Conservation (phyloP, 2,113 vertebrate species). For the Cyphomyrus plagiostoma region DNA sequence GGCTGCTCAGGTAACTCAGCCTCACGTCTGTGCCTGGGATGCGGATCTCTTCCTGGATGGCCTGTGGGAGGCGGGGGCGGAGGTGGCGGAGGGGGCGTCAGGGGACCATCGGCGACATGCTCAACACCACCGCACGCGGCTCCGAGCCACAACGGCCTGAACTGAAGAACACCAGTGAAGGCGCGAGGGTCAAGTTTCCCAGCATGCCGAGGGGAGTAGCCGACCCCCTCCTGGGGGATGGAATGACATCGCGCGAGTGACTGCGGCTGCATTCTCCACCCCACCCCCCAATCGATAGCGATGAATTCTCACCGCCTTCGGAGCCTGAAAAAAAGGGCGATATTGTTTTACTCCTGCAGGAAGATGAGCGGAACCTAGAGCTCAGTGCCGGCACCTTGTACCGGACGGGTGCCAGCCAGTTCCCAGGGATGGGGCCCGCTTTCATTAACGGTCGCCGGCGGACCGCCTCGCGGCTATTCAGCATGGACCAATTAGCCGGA, state of each 20-base stretch:
- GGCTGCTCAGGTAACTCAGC: conserved; percentile 88
- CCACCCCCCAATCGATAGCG: background rate
- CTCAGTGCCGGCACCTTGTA: background rate
- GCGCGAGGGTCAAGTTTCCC: background rate
- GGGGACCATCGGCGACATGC: background rate
- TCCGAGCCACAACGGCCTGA: background rate
- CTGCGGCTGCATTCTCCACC: background rate
- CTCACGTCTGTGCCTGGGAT: conserved; percentile 83
- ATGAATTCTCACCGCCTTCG: background rate
- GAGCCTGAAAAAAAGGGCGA: background rate
- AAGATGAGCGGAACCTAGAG: background rate
- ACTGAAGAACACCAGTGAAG: background rate
- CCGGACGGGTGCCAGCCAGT: background rate
- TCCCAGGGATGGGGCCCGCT: conserved; percentile 4
- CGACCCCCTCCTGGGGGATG: background rate
- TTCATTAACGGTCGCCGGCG: background rate
- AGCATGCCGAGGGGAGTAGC: background rate
- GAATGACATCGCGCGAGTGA: background rate
- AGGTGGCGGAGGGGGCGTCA: background rate
- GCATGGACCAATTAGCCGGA: conserved; percentile 37
- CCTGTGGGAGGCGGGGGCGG: conserved; percentile 55
- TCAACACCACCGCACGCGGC: background rate
- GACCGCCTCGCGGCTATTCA: conserved; percentile 17
- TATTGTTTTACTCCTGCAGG: background rate
- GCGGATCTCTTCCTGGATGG: conserved; percentile 81